A percentile compares a stretch with the other conserved stretches of the same genome.
phyloP scores from a whole-genome alignment of 1,140 invertebrate genomes.

The Heliconius himera region DNA sequence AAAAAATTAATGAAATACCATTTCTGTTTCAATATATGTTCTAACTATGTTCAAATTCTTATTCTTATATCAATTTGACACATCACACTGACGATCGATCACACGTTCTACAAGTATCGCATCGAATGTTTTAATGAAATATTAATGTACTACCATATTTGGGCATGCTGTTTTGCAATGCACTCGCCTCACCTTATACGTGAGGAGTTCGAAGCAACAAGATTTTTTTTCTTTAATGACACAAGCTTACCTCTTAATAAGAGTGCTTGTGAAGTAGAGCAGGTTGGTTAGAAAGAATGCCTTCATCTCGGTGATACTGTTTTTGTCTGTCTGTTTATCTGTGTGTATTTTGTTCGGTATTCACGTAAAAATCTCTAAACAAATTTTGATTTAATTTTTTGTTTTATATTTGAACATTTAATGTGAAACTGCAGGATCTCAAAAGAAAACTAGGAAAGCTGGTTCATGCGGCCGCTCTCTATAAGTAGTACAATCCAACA shows the following conservation, averaged over 20 bases:
- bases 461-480: no score
- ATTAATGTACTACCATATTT: conserved; percentile 38
- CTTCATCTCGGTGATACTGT: not conserved
- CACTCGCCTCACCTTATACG: conserved; percentile 10
- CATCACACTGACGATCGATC: conserved; percentile 44
- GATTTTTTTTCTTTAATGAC: conserved; percentile 24
- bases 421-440: no score
- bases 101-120: conserved; percentile 18
- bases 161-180: conserved; percentile 21
- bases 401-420: no score
- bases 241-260: conserved; percentile 19
- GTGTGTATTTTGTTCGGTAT: no score
- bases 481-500: no score
- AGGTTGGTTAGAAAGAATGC: conserved; percentile 9
- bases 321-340: not conserved
- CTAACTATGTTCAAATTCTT: conserved; percentile 20
- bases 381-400: no score
- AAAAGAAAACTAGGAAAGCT: no score
- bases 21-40: not conserved
- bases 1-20: not conserved
- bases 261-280: conserved; percentile 13
- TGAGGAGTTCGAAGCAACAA: conserved; percentile 5
- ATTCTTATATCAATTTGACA: conserved; percentile 67
- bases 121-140: conserved; percentile 44
- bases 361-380: no score